phyloP scores from a whole-genome alignment of 2,888 invertebrate genomes.

The Cordilura impudica region DNA sequence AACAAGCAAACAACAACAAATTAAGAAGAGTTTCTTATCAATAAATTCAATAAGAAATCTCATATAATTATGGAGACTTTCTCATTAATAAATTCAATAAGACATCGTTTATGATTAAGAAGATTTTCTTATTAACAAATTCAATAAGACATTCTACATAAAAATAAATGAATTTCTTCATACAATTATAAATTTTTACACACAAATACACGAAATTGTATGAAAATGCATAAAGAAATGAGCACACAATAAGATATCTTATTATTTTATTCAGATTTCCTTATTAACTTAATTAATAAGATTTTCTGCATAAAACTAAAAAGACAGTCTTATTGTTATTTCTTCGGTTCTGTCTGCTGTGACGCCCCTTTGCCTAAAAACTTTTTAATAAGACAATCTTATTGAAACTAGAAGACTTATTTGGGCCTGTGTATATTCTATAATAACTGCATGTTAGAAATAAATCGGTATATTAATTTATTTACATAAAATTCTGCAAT shows the following conservation, averaged over 20 bases:
- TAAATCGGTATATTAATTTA: too few species aligned
- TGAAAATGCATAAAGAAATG: constrained; percentile 22
- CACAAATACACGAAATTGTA: constrained; percentile 23
- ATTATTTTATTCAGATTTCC: constrained; percentile 13
- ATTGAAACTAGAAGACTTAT: constrained; percentile 24
- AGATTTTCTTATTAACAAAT: constrained; percentile 27
- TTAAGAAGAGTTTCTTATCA: constrained; percentile 8
- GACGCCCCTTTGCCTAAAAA: constrained; percentile 23
- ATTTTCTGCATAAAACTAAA: constrained; percentile 26
- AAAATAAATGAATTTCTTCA: constrained; percentile 20
- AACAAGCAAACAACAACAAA: constrained; percentile 17
- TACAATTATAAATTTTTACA: constrained; percentile 21
- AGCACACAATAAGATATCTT: constrained; percentile 30
- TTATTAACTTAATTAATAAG: constrained; percentile 23
- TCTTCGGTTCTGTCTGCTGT: constrained; percentile 23
- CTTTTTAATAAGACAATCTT: constrained; percentile 39
- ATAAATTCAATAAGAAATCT: constrained; percentile 11
- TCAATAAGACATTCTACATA: constrained; percentile 19
- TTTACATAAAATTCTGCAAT: too few species aligned
- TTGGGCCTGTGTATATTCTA: constrained; percentile 36
- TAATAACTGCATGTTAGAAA: too few species aligned
- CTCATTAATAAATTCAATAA: constrained; percentile 24
- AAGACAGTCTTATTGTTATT: constrained; percentile 24
- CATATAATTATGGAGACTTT: constrained; percentile 18
- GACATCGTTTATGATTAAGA: constrained; percentile 20